Base-by-base conservation (phyloP, 2,113 vertebrate species). In the Mormyrus iriodes region DNA sequence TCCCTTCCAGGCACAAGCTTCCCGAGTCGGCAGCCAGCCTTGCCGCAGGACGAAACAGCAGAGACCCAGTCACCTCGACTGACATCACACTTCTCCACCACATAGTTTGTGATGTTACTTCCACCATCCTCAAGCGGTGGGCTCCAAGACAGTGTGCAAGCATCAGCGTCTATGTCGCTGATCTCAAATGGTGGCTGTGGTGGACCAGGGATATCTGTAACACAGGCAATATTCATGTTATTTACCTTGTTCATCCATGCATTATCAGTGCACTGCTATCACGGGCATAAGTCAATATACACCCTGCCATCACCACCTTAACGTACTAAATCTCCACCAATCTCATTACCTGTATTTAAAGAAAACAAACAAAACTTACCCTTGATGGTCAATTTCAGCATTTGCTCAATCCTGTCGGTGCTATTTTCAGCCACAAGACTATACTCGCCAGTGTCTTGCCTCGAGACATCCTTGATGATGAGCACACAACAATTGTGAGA, bases 391-490 rank as follows among this genome's bases (percentile, higher is more conserved):
- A 99, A 96, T 95, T 95, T 98, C 91, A 99, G 92, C 88, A 94
- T 92, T 91, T 99, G 95, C 86, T 95, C 95, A 61, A 97, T 96
- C 91, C 95, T 95, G 73, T 96, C 98, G 73, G 95, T 96, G 91
- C 95, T 97, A 88, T 99, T 99, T 94, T 99, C 97, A 91, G 98
- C 98, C 90, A 95, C 95, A 90, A 99, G 96, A 90, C 94, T 97
- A 21, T 99, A 99, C 92, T 97, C 97, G 79, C 97, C 98, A 48
- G 97, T 99, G 92, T 99, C 98, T 53, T 95, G 97, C 91, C 98
- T 96, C n/a, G 97, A 96, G 79, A 99, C 97, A 17, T 99, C 98
- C 92, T 99, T 99, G 93, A 99, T 97, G 91, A 99, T 99, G 88
- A 99, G 96, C 88, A 99, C 96, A 73, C 97, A 99, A 91, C 97